Evolutionary conservation across 1,140 invertebrate species (phyloP).

Genomic region (Drosophila subobscura): DNA sequence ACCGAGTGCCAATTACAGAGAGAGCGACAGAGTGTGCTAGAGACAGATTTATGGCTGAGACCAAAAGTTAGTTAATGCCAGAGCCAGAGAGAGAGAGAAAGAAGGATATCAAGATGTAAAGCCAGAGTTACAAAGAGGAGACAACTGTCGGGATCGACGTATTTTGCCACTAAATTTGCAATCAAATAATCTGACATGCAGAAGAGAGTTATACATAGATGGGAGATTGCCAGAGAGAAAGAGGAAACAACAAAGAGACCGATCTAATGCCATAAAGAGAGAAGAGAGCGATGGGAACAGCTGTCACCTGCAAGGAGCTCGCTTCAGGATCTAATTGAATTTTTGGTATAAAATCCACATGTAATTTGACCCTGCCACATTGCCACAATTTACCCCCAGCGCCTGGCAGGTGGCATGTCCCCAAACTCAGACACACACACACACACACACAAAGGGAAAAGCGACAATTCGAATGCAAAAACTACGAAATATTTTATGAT

Average conservation of each 20-base stretch:
- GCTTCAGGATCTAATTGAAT: background rate
- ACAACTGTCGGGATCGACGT: conserved; percentile 31
- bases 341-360: no score
- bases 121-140: background rate
- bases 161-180: conserved; percentile 1
- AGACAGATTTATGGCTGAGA: no score
- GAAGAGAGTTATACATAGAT: no score
- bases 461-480: conserved; percentile 49
- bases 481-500: conserved; percentile 16
- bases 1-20: conserved; percentile 51
- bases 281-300: no score
- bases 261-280: no score
- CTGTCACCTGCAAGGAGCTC: no score
- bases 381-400: conserved; percentile 22
- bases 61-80: conserved; percentile 15
- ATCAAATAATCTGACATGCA: no score
- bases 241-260: no score
- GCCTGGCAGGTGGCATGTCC: conserved; percentile 39
- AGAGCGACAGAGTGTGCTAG: background rate
- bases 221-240: no score
- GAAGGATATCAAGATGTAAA: no score
- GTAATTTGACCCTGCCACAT: conserved; percentile 11
- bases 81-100: background rate
- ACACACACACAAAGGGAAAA: background rate
- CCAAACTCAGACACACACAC: background rate